Evolutionary conservation across 2,797 vertebrate genomes (phyloP).

Genomic region (Helostoma temminkii): DNA sequence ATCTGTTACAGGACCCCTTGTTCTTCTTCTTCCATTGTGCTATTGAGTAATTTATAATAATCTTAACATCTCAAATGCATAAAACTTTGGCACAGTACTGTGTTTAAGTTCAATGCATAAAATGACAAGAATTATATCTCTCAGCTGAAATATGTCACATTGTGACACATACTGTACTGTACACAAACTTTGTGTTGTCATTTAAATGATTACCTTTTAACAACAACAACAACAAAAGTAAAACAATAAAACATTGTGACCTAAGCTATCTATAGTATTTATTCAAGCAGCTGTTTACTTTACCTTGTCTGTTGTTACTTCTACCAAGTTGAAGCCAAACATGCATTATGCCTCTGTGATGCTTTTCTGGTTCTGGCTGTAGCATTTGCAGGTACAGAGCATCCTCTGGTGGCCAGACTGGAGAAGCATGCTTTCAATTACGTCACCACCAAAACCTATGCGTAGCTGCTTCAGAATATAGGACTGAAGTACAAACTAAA

Average conservation of each 20-base stretch:
- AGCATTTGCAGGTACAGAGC: slow-evolving; percentile 55
- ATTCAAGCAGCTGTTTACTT: not conserved
- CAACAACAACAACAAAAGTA: not conserved
- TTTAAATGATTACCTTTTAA: not conserved
- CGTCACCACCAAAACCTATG: slow-evolving; percentile 58
- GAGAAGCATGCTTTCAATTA: slow-evolving; percentile 44
- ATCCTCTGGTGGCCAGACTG: slow-evolving; percentile 66
- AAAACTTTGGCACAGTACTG: not conserved
- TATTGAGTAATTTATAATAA: too few relatives aligned
- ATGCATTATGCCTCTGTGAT: not conserved
- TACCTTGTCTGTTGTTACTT: not conserved
- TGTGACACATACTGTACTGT: not conserved
- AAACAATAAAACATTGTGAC: not conserved
- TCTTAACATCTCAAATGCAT: too few relatives aligned
- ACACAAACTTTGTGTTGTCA: not conserved
- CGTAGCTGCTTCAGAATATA: slow-evolving; percentile 14
- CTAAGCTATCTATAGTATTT: not conserved
- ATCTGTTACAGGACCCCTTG: not conserved
- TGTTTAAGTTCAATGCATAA: not conserved
- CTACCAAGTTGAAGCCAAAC: not conserved
- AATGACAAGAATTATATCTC: not conserved
- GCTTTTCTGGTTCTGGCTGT: not conserved
- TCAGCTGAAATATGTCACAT: not conserved
- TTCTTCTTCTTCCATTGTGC: not conserved
- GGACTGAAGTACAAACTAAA: slow-evolving; percentile 28